A percentile compares a stretch with the other conserved stretches of the same genome.
Conservation (phyloP, 2,113 vertebrate species). For the Crotalus horridus region DNA sequence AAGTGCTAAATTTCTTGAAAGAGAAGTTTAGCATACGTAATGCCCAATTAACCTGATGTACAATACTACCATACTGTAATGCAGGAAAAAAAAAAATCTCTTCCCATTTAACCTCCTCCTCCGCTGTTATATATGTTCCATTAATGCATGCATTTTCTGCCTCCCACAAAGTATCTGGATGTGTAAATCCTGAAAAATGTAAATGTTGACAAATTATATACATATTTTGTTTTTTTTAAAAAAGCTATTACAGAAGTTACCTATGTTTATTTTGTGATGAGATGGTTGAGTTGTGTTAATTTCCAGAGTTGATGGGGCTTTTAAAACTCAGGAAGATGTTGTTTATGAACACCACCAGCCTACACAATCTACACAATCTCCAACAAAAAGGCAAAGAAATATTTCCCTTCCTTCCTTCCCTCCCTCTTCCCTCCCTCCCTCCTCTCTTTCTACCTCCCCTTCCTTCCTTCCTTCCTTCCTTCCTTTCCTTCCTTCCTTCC, state of each 20-base stretch:
- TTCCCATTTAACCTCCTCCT: neutral
- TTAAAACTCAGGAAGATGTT: neutral
- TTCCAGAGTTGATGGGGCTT: neutral
- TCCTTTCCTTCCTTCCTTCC: no score
- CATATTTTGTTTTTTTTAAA: no score
- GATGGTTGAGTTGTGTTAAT: neutral
- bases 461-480: no score
- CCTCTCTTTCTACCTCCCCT: no score
- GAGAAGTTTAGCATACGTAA: neutral
- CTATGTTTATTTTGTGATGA: neutral
- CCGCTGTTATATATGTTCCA: conserved; percentile 32
- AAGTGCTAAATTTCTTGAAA: neutral
- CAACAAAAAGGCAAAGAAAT: no score
- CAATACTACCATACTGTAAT: neutral
- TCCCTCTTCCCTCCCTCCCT: no score
- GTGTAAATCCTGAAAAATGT: conserved; percentile 23
- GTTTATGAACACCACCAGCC: neutral
- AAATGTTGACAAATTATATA: conserved; percentile 12
- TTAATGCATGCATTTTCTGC: conserved; percentile 39
- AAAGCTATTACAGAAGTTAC: neutral
- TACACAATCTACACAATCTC: neutral
- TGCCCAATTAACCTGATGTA: neutral
- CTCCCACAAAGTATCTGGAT: neutral
- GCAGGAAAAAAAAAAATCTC: neutral
- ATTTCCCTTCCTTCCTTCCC: no score